A percentile compares a stretch with the other conserved stretches of the same genome.
Conservation (phyloP, 2,888 invertebrate species). For the Aelia acuminata region DNA sequence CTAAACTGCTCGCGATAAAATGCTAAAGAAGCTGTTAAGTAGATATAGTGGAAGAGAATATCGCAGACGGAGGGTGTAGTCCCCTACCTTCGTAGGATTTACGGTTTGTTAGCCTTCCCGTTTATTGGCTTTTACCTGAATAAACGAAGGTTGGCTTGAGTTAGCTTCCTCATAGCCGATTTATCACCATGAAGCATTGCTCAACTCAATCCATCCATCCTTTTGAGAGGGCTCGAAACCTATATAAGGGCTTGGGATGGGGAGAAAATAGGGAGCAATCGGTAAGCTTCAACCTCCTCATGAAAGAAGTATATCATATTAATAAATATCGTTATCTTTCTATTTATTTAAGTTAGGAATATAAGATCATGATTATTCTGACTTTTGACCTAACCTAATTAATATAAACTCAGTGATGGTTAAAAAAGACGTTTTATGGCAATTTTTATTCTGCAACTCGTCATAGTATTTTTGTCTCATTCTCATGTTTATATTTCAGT, state of each 20-base stretch:
- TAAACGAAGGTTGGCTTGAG: not conserved
- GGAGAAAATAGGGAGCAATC: not conserved
- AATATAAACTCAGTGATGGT: no score
- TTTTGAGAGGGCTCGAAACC: not conserved
- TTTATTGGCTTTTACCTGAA: conserved; percentile 44
- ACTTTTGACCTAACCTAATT: no score
- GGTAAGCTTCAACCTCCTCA: not conserved
- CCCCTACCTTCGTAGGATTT: not conserved
- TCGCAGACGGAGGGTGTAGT: not conserved
- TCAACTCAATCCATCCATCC: not conserved
- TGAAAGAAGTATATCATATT: no score
- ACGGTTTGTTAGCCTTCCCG: conserved; percentile 9
- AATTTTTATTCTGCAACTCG: no score
- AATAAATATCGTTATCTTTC: no score
- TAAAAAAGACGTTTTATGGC: no score
- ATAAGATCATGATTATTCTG: no score
- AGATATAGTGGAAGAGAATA: not conserved
- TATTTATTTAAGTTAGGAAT: no score
- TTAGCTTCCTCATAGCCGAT: conserved; percentile 39
- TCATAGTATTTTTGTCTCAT: no score
- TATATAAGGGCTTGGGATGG: not conserved
- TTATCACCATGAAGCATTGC: conserved; percentile 25
- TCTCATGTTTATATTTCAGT: no score
- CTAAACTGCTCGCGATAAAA: not conserved
- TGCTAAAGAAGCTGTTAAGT: conserved; percentile 36